Evolutionary conservation across 2,888 invertebrate genomes (phyloP).

Genomic region (Miltochrista miniata): DNA sequence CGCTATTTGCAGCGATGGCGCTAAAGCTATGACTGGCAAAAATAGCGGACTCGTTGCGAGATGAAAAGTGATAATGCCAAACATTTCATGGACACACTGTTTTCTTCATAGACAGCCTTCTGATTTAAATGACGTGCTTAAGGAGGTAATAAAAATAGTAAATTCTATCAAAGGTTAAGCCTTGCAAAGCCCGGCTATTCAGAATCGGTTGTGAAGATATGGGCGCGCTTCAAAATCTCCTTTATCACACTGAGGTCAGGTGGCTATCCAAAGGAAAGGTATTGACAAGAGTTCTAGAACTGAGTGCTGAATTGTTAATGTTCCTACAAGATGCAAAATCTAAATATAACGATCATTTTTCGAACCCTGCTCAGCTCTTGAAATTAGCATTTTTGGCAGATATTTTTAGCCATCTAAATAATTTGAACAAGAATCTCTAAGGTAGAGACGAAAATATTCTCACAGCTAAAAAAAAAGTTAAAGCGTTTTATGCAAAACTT

Average conservation of each 20-base stretch:
- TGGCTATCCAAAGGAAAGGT: conserved; percentile 35
- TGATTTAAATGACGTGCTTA: neutral
- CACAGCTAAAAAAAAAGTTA: neutral
- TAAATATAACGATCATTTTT: conserved; percentile 4
- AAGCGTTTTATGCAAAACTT: neutral
- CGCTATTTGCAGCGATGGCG: conserved; percentile 37
- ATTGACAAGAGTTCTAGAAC: conserved; percentile 32
- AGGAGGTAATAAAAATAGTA: conserved; percentile 20
- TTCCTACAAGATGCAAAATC: conserved; percentile 17
- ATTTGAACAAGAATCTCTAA: neutral
- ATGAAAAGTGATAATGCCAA: conserved; percentile 22
- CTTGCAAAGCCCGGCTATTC: conserved; percentile 36
- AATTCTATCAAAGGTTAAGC: conserved; percentile 37
- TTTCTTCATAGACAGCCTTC: neutral
- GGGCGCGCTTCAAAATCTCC: conserved; percentile 34
- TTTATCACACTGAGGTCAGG: conserved; percentile 39
- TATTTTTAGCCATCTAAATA: neutral
- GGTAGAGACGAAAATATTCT: neutral
- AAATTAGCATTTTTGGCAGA: neutral
- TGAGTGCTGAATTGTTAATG: conserved; percentile 21
- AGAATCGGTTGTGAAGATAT: conserved; percentile 41
- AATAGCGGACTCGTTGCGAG: conserved; percentile 28
- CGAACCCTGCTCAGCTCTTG: neutral
- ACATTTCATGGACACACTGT: conserved; percentile 32
- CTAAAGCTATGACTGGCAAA: conserved; percentile 30